Percentiles rank a stretch among this genome's conserved stretches.
Evolutionary conservation across 2,888 invertebrate species (phyloP).

Genomic region (Dasysyrphus albostriatus): DNA sequence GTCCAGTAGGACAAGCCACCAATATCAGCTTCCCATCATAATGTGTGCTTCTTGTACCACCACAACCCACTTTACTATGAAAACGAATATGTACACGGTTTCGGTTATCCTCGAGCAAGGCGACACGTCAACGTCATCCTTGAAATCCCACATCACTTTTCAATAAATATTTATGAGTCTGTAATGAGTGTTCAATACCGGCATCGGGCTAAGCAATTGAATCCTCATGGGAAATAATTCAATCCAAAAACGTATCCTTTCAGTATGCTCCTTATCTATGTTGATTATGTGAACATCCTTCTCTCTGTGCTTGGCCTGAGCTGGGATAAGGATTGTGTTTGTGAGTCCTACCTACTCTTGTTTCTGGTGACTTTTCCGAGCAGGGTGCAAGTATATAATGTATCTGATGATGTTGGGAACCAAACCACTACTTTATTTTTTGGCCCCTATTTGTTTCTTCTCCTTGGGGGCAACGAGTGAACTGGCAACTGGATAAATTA

Average conservation of each 20-base stretch:
- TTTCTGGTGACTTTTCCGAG: not conserved
- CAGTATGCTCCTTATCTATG: constrained; percentile 59
- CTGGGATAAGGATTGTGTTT: not conserved
- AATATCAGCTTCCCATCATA: constrained; percentile 40
- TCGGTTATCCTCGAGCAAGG: constrained; percentile 54
- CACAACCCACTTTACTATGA: constrained; percentile 1
- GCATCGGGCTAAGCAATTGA: constrained; percentile 73
- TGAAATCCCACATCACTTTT: constrained; percentile 76
- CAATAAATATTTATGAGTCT: constrained; percentile 76
- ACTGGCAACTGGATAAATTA: constrained; percentile 75
- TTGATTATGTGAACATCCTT: constrained; percentile 31
- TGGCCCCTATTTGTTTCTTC: constrained; percentile 12
- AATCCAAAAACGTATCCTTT: constrained; percentile 75
- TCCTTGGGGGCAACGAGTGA: constrained; percentile 52
- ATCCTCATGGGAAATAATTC: constrained; percentile 76
- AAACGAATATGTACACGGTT: not conserved
- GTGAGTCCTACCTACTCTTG: not conserved
- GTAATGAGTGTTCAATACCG: constrained; percentile 76
- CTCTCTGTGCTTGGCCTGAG: not conserved
- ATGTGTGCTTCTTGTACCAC: not conserved
- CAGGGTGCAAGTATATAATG: constrained; percentile 16
- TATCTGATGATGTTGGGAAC: constrained; percentile 15
- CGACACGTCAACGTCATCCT: constrained; percentile 69
- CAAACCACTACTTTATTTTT: constrained; percentile 25
- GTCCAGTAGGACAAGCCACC: too few relatives aligned